Evolutionary conservation across 2,113 vertebrate genomes (phyloP).

Genomic region (Nestor notabilis): DNA sequence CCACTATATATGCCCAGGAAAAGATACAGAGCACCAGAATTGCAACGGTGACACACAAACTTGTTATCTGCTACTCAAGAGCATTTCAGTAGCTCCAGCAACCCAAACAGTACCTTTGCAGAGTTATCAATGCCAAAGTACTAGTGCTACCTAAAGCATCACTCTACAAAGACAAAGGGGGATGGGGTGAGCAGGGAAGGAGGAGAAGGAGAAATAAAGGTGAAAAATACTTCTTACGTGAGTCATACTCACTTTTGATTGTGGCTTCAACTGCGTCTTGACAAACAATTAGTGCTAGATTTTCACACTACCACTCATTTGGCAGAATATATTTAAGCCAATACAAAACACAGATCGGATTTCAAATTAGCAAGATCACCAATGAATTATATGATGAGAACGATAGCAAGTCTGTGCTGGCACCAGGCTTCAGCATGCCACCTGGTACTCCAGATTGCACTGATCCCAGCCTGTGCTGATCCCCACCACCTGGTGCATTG

Average conservation of each 20-base stretch:
- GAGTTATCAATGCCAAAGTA: neutral
- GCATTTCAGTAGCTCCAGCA: neutral
- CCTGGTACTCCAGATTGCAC: constrained; percentile 67
- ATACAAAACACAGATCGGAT: constrained; percentile 27
- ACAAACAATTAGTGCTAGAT: constrained; percentile 44
- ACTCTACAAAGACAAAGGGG: neutral
- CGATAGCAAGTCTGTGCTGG: constrained; percentile 31
- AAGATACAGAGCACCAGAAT: neutral
- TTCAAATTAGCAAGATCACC: constrained; percentile 60
- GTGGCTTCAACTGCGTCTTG: neutral
- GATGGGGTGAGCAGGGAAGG: neutral
- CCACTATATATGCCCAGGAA: neutral
- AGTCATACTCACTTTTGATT: neutral
- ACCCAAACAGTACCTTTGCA: neutral
- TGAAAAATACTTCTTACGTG: neutral
- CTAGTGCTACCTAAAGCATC: neutral
- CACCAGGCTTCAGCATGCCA: constrained; percentile 35
- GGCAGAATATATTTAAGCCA: constrained; percentile 39
- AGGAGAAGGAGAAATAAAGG: neutral
- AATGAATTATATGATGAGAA: neutral
- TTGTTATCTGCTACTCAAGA: neutral
- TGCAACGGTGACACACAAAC: neutral
- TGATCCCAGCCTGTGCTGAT: constrained; percentile 42
- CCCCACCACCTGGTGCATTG: constrained; percentile 43
- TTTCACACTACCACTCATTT: constrained; percentile 49